phyloP scores from a whole-genome alignment of 2,113 vertebrate species.

The Dicrurus megarhynchus region DNA sequence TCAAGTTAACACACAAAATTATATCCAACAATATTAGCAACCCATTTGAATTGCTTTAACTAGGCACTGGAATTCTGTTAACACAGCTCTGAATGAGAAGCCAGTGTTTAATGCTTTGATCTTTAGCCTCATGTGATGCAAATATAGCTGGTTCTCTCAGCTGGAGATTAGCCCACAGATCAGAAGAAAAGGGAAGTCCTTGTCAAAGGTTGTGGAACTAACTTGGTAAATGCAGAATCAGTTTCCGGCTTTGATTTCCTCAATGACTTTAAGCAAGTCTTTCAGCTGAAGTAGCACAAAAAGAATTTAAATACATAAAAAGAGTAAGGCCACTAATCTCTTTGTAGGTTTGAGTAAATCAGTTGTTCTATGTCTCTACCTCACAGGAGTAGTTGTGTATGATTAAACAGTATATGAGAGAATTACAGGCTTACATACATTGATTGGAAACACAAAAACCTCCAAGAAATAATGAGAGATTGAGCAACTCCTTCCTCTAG shows the following conservation, averaged over 20 bases:
- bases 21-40: neutral
- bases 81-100: neutral
- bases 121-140: neutral
- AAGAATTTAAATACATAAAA: constrained; percentile 8
- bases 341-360: neutral
- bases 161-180: neutral
- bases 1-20: neutral
- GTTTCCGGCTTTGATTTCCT: constrained; percentile 25
- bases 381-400: neutral
- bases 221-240: neutral
- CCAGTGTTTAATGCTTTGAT: neutral
- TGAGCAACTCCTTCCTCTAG: neutral
- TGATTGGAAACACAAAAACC: neutral
- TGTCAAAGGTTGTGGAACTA: neutral
- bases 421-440: neutral
- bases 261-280: neutral
- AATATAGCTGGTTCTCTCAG: neutral
- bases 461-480: neutral
- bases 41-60: neutral
- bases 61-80: neutral
- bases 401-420: neutral
- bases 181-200: neutral
- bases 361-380: neutral
- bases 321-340: neutral
- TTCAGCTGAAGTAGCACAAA: neutral